phyloP scores from a whole-genome alignment of 1,140 invertebrate species.

The Trichomalopsis sarcophagae region DNA sequence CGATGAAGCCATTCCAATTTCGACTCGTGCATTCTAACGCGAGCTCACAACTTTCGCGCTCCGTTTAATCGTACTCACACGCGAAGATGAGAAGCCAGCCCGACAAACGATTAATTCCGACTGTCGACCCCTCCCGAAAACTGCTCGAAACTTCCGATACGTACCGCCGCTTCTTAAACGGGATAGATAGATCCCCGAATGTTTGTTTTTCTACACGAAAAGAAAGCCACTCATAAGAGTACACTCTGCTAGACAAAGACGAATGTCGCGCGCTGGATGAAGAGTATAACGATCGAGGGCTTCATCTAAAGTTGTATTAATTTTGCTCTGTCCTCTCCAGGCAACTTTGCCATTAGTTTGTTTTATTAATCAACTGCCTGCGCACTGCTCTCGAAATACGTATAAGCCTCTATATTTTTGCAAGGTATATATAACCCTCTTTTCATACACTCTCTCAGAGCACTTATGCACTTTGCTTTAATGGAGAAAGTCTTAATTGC shows the following conservation, averaged over 20 bases:
- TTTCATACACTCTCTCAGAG: neutral
- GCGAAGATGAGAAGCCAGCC: neutral
- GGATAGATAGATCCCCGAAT: neutral
- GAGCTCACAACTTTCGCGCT: neutral
- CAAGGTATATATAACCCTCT: neutral
- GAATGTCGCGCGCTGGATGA: neutral
- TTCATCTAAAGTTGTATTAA: slow-evolving; percentile 33
- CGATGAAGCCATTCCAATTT: neutral
- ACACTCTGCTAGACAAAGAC: slow-evolving; percentile 4
- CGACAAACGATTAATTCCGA: neutral
- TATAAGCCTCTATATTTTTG: neutral
- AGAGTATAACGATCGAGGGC: slow-evolving; percentile 26
- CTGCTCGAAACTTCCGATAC: neutral
- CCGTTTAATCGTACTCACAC: neutral
- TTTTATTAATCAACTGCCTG: slow-evolving; percentile 5
- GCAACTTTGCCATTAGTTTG: neutral
- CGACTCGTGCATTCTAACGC: neutral
- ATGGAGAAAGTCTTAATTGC: slow-evolving; percentile 34
- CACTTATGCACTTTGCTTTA: slow-evolving; percentile 23
- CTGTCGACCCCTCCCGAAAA: neutral
- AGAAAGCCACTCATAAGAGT: neutral
- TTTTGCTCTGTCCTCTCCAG: slow-evolving; percentile 1
- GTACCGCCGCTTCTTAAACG: neutral
- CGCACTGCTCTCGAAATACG: neutral
- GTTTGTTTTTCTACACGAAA: neutral